Percentiles rank a stretch among this genome's conserved stretches.
phyloP scores from a whole-genome alignment of 2,113 vertebrate genomes.

The Motacilla alba region DNA sequence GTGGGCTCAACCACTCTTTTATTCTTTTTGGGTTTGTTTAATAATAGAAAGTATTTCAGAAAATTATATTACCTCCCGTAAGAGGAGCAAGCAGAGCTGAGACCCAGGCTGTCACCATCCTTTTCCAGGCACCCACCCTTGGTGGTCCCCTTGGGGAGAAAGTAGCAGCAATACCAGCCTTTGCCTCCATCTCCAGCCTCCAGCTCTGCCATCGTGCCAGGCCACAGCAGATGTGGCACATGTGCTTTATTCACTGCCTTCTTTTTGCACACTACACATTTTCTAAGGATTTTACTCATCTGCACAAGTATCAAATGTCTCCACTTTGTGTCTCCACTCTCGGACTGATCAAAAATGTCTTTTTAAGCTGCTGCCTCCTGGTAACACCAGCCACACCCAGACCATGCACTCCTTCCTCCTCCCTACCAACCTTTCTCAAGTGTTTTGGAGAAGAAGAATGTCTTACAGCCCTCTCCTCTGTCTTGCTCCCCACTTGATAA shows the following conservation, averaged over 20 bases:
- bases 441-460: not conserved
- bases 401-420: not conserved
- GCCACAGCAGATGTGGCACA: not conserved
- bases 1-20: too few species aligned
- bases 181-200: not conserved
- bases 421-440: not conserved
- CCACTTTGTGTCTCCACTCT: not conserved
- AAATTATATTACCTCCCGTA: not conserved
- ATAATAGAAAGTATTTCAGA: not conserved
- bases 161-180: not conserved
- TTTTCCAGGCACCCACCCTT: not conserved
- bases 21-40: not conserved
- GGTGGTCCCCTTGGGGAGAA: fast-evolving
- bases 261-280: not conserved
- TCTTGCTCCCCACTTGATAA: not conserved
- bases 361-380: not conserved
- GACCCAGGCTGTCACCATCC: not conserved
- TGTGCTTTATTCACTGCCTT: not conserved
- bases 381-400: not conserved
- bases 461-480: not conserved
- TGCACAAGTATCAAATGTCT: not conserved
- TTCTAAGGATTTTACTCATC: not conserved
- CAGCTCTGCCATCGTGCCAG: not conserved
- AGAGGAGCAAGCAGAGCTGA: not conserved
- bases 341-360: not conserved